Evolutionary conservation across 2,888 invertebrate genomes (phyloP), one percentile per base, ranked within the genome.

Genomic region (Microchrysa polita): DNA sequence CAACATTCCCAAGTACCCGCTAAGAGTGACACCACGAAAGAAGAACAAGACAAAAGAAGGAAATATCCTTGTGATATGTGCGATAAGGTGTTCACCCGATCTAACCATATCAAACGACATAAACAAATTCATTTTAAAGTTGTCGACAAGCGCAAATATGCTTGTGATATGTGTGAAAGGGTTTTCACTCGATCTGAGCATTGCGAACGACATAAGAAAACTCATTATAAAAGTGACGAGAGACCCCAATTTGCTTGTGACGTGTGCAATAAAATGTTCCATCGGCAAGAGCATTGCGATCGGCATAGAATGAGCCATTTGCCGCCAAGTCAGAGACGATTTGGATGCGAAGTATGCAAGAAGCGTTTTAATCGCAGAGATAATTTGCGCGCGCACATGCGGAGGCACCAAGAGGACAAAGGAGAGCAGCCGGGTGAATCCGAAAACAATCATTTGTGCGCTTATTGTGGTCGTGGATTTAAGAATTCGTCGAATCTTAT

Each of bases 281-380:
- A 78, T 81, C 90, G 91, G 82, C 88, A 88, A 67, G 91, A 90
- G 77, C 87, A 89, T 79, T 84, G 92, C 10, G 88, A 88, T 0
- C 87, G 90, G 67, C 92, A 92, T 81, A 87, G 87, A 22, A 89
- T 89, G 78, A 84, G 88, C n/a, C 91, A 91, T 80, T 85, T 87
- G 79, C 86, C 86, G 0, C 81, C 84, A 55, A 86, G 86, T 71
- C 88, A 88, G 76, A 34, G 42, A n/a, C 83, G 84, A 61, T 88
- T 86, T 77, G 86, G 88, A 78, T 90, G 89, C 77, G 84, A 87
- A 5, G 81, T 87, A n/a, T 90, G 89, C 77, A 84, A 87, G 7
- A 88, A 87, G 75, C 88, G 87, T 78, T 90, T 89, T 76, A 86
- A 87, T 75, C 86, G 89, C 42, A 88, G 87, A 77, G 88, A 89